Conservation (phyloP, 2,888 invertebrate species). For the Lasius platythorax region DNA sequence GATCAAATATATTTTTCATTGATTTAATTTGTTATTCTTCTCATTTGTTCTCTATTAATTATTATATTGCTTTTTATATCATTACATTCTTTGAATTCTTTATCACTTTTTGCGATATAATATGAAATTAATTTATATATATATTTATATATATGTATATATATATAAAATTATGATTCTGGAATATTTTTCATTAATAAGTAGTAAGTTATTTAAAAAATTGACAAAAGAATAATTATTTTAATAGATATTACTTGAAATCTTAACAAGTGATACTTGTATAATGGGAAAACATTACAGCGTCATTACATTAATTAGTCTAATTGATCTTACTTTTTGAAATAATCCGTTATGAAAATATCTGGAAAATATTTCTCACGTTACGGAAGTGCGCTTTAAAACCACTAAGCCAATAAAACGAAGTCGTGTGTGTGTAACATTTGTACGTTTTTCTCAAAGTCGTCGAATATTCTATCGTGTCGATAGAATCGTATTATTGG, state of each 20-base stretch:
- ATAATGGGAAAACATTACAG: background rate
- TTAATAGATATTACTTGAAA: background rate
- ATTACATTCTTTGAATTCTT: background rate
- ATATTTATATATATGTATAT: background rate
- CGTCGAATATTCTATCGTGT: conserved; percentile 23
- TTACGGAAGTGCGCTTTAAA: background rate
- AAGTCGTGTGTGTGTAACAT: background rate
- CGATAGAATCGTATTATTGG: conserved; percentile 21
- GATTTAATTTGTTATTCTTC: background rate
- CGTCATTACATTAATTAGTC: background rate
- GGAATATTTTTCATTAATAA: background rate
- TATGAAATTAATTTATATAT: background rate
- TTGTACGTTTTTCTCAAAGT: conserved; percentile 26
- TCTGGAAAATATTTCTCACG: background rate
- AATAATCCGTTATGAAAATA: background rate
- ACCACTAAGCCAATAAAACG: background rate
- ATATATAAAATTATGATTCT: background rate
- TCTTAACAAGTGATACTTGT: background rate
- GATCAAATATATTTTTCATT: conserved; percentile 1
- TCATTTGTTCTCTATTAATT: background rate
- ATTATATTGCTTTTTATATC: background rate
- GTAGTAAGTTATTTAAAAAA: background rate
- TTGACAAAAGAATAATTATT: background rate
- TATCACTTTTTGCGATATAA: background rate
- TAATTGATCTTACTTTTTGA: background rate